A percentile compares a stretch with the other conserved stretches of the same genome.
Evolutionary conservation across 2,113 vertebrate genomes (phyloP).

Genomic region (Sarotherodon lohbergeri): DNA sequence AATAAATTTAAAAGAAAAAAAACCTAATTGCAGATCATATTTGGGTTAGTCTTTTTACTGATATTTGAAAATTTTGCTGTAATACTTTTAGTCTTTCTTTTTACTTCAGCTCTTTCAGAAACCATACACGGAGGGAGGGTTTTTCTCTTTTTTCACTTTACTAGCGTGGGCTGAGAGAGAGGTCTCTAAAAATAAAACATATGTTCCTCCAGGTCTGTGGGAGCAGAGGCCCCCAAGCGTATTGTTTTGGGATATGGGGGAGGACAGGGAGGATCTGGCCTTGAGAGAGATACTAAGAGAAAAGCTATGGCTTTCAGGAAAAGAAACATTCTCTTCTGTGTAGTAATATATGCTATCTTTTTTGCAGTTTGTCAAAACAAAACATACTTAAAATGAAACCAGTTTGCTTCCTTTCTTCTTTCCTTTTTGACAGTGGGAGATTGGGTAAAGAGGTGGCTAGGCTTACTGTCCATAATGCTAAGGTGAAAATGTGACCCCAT

Average conservation of each 20-base stretch:
- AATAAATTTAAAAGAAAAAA: not conserved
- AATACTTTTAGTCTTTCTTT: conserved; percentile 3
- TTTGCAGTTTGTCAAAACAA: not conserved
- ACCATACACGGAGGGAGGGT: conserved; percentile 38
- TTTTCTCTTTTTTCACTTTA: conserved; percentile 43
- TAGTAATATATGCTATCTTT: not conserved
- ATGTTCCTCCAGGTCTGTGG: conserved; percentile 69
- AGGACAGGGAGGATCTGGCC: conserved; percentile 56
- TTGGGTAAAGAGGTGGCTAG: not conserved
- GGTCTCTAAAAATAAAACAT: conserved; percentile 76
- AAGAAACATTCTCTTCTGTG: not conserved
- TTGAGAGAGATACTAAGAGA: conserved; percentile 31
- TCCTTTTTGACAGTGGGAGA: not conserved
- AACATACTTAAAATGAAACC: not conserved
- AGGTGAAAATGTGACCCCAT: conserved; percentile 43
- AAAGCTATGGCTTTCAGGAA: conserved; percentile 13
- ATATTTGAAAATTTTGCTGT: not conserved
- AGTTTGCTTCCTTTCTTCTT: not conserved
- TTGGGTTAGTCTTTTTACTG: not conserved
- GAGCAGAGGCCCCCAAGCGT: conserved; percentile 55
- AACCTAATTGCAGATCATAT: not conserved
- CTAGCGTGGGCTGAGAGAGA: conserved; percentile 45
- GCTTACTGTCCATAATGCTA: conserved; percentile 1
- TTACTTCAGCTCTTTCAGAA: conserved; percentile 29
- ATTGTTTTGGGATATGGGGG: conserved; percentile 72